A percentile compares a stretch with the other conserved stretches of the same genome.
These are phyloP conservation scores for Betta splendens DNA, from an alignment of 2,797 vertebrate species.

Conservation along the genomic window DNA sequence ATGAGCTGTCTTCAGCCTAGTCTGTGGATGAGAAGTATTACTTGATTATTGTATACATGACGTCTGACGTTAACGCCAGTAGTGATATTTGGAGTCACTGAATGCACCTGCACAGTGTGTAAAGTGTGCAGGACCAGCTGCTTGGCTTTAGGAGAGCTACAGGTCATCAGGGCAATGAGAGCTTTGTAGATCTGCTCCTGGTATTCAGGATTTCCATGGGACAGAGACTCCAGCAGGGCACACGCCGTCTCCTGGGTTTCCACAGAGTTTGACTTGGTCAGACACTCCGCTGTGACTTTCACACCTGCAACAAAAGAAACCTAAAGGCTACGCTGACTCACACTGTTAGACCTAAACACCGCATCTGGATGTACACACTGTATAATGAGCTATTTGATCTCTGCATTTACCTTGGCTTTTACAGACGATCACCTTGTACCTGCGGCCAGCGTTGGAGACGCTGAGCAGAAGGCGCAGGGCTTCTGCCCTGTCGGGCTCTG, in stretches of 20 bases:
- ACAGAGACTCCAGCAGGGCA: conserved; percentile 80
- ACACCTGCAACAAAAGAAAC: conserved; percentile 73
- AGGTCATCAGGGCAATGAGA: conserved; percentile 80
- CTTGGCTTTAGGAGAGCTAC: conserved; percentile 76
- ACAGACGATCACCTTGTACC: conserved; percentile 89
- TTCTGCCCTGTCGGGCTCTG: conserved; percentile 81
- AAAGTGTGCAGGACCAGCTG: conserved; percentile 82
- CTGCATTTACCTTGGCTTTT: conserved; percentile 85
- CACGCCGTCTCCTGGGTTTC: conserved; percentile 76
- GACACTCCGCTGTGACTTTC: conserved; percentile 76
- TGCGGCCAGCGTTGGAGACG: conserved; percentile 79
- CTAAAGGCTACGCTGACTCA: no score
- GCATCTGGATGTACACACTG: no score
- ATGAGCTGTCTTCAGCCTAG: conserved; percentile 65
- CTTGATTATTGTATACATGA: no score
- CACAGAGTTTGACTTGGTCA: conserved; percentile 76
- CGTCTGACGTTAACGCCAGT: background rate
- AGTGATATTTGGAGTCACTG: background rate
- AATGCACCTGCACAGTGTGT: conserved; percentile 74
- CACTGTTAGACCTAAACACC: no score
- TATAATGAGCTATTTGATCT: no score
- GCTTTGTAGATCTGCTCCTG: conserved; percentile 85
- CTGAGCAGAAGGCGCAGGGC: conserved; percentile 82
- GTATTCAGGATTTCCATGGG: conserved; percentile 81
- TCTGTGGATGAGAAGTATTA: conserved; percentile 68